phyloP scores from a whole-genome alignment of 2,888 invertebrate genomes.

The Lithophane semibrunnea region DNA sequence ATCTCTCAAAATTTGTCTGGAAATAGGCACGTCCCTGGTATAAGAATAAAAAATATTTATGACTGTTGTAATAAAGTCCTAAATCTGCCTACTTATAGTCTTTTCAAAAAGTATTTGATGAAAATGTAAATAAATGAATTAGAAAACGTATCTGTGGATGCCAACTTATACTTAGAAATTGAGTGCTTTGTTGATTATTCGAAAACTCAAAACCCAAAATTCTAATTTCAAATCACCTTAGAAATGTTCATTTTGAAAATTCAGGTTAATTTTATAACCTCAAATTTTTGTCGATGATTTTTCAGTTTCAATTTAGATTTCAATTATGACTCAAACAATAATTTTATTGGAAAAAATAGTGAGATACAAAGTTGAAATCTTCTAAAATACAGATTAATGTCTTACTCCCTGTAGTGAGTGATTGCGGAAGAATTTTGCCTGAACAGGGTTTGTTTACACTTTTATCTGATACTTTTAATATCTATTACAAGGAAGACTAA shows the following conservation, averaged over 20 bases:
- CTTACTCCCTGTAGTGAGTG: too few relatives aligned
- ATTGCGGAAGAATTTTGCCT: too few relatives aligned
- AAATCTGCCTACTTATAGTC: not conserved
- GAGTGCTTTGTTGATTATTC: not conserved
- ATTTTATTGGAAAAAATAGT: too few relatives aligned
- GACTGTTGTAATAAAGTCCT: not conserved
- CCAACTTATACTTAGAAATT: not conserved
- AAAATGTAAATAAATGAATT: not conserved
- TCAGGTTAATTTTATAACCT: not conserved
- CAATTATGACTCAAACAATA: too few relatives aligned
- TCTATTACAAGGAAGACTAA: too few relatives aligned
- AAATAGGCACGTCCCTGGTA: not conserved
- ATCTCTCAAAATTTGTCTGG: constrained; percentile 7
- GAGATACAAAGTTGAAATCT: too few relatives aligned
- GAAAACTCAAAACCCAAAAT: too few relatives aligned
- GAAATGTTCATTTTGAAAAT: not conserved
- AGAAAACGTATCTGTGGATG: not conserved
- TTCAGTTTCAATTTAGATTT: too few relatives aligned
- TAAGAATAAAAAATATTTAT: not conserved
- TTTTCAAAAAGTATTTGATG: not conserved
- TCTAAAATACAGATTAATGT: too few relatives aligned
- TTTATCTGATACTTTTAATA: too few relatives aligned
- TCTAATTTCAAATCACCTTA: not conserved
- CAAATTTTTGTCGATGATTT: too few relatives aligned
- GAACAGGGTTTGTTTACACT: too few relatives aligned